Evolutionary conservation across 1,140 invertebrate genomes (phyloP).

Genomic region (Lordiphosa clarofinis): DNA sequence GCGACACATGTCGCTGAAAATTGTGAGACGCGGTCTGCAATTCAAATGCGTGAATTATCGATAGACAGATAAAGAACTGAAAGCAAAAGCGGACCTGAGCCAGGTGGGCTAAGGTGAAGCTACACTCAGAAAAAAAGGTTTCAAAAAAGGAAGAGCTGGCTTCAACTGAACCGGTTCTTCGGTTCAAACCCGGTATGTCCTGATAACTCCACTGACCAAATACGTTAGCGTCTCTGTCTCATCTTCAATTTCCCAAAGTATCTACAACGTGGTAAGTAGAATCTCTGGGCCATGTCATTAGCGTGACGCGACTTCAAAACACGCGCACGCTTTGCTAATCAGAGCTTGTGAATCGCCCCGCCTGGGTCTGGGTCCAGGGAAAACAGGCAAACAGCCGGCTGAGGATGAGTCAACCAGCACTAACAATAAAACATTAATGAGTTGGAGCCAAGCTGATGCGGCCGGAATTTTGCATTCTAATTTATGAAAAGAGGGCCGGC

Average conservation of each 20-base stretch:
- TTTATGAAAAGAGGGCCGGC: conserved; percentile 32
- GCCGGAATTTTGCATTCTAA: conserved; percentile 47
- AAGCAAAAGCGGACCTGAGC: conserved; percentile 1
- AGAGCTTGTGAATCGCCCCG: conserved; percentile 51
- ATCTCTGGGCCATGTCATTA: conserved; percentile 43
- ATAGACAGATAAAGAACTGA: not conserved
- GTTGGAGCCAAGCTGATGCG: conserved; percentile 23
- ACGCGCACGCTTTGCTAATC: conserved; percentile 63
- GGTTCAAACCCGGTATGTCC: no score
- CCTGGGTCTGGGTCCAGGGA: not conserved
- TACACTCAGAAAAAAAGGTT: conserved; percentile 4
- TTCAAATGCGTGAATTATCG: no score
- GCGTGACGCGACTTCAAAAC: conserved; percentile 43
- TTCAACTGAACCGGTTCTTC: no score
- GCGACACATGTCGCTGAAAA: conserved; percentile 49
- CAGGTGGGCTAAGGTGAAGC: no score
- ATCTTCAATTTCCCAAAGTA: no score
- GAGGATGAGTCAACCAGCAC: conserved; percentile 48
- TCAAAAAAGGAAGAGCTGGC: no score
- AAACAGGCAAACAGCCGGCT: not conserved
- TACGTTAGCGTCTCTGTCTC: no score
- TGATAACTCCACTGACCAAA: no score
- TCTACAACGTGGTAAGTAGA: no score
- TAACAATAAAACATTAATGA: conserved; percentile 28
- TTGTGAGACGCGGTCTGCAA: not conserved